phyloP scores from a whole-genome alignment of 2,113 vertebrate genomes.

The Perognathus longimembris region DNA sequence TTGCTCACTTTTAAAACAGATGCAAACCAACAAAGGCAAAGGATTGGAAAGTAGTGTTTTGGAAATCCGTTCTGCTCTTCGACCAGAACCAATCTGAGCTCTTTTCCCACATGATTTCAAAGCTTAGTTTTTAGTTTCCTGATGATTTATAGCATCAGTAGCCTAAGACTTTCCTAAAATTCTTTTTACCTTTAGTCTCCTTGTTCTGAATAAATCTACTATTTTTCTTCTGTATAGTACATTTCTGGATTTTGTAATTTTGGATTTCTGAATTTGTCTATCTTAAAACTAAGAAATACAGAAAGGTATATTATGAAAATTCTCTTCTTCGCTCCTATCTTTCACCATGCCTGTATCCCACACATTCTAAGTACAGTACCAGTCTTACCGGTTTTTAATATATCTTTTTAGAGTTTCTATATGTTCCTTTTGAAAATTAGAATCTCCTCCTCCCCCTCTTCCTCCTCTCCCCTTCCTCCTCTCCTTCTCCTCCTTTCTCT shows the following conservation, averaged over 20 bases:
- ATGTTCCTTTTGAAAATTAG: not conserved
- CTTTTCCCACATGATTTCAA: constrained; percentile 1
- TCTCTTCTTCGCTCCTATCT: not conserved
- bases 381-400: not conserved
- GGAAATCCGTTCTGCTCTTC: not conserved
- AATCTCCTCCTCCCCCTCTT: not conserved
- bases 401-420: constrained; percentile 44
- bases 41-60: not conserved
- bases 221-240: not conserved
- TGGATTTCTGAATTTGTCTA: not conserved
- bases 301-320: not conserved
- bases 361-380: not conserved
- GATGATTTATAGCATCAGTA: not conserved
- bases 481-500: too few relatives aligned
- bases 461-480: not conserved
- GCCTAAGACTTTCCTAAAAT: not conserved
- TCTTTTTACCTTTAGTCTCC: not conserved
- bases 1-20: constrained; percentile 11
- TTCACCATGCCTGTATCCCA: not conserved
- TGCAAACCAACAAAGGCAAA: not conserved
- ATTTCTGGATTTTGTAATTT: too few relatives aligned
- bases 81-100: not conserved
- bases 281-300: constrained; percentile 28
- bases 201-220: not conserved
- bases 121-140: constrained; percentile 5